Evolutionary conservation across 1,140 invertebrate species (phyloP), one percentile per base, ranked within the genome.

Genomic region (Diorhabda sublineata): DNA sequence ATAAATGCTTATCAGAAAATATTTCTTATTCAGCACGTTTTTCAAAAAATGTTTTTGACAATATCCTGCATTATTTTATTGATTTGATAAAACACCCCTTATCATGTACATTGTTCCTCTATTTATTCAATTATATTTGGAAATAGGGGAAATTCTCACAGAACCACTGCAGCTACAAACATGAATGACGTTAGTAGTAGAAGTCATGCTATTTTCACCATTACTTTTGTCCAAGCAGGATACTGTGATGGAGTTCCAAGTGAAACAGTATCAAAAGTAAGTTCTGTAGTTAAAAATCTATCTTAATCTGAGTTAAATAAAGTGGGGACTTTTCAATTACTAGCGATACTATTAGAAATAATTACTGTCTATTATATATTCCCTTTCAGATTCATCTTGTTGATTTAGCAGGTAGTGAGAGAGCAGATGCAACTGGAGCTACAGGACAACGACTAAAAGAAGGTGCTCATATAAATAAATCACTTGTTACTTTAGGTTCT

Each of bases 201-300:
- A 75, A 97, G 94, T 83, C 97, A 99, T 85, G 96, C 96, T 56
- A 97, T 99, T 77, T 98, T 98, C 83, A 92, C 90, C 4, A 93
- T 98, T 79, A 94, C 92, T 44, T 95, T 94, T 82, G 91, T 93
- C 67, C 92, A 94, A 80, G 92, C 92, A 47, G 89, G 89, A 69
- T 91, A 92, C 76, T 87, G 90, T 75, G 90, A 91, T 81, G 91
- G 90, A 74, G 90, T 93, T 86, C 93, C 93, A 52, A 91, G 90
- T 77, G 93, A 95, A 82, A 95, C 92, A 42, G 91, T 92, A 58
- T 94, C 93, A 44, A 95, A 95, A 83, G 90, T 80, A 75, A 73
- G 42, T 52, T 52, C 47, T 52, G 5, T 52, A 1, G 5, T 6
- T 52, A 5, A 52, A 52, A 52, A 52, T 52, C 47, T 52, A 52